Conservation (phyloP, 2,113 vertebrate genomes). For the Dicrurus megarhynchus region DNA sequence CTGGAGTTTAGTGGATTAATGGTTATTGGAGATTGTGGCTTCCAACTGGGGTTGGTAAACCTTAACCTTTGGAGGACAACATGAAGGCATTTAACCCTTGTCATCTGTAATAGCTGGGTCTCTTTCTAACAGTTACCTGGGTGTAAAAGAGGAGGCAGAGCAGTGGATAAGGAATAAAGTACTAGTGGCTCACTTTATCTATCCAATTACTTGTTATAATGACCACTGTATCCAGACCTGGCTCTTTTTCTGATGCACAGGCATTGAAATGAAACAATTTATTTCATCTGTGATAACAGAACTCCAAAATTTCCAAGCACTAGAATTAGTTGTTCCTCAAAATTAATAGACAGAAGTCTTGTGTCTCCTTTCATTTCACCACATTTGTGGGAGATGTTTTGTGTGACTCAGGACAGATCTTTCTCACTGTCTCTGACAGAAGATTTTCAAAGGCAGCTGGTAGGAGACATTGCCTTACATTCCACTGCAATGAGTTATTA, state of each 20-base stretch:
- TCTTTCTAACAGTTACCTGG: constrained; percentile 71
- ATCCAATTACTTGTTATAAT: constrained; percentile 42
- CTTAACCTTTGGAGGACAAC: constrained; percentile 83
- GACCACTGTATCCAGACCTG: background rate
- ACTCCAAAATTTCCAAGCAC: background rate
- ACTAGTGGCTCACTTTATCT: constrained; percentile 2
- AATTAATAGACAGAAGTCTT: background rate
- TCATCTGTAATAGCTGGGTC: constrained; percentile 73
- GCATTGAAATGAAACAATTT: background rate
- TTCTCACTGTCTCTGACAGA: background rate
- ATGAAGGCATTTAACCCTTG: constrained; percentile 73
- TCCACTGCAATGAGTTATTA: background rate
- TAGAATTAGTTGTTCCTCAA: background rate
- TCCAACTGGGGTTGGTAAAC: constrained; percentile 75
- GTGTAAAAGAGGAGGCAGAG: constrained; percentile 70
- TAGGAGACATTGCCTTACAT: background rate
- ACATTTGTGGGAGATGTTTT: background rate
- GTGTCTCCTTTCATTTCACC: background rate
- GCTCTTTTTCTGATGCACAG: background rate
- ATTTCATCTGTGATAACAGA: background rate
- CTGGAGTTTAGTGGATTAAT: constrained; percentile 79
- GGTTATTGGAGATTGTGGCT: constrained; percentile 79
- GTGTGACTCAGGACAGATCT: background rate
- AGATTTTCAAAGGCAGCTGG: constrained; percentile 13
- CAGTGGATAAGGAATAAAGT: constrained; percentile 50